Conservation (phyloP, 1,140 invertebrate species). For the Brachionus koreanus region DNA sequence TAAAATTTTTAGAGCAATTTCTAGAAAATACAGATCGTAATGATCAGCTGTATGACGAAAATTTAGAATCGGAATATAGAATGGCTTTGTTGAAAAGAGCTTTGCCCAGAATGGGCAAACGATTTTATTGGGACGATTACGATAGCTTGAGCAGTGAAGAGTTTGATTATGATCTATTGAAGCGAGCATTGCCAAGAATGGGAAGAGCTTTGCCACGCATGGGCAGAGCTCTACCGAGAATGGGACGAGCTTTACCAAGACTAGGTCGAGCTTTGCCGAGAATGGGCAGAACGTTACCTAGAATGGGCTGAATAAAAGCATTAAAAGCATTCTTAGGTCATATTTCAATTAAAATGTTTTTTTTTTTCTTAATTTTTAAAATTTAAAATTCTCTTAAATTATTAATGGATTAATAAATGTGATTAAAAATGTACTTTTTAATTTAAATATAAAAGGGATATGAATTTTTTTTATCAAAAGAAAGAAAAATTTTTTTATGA, state of each 20-base stretch:
- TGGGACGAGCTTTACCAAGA: constrained; percentile 41
- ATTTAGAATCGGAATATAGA: not conserved
- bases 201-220: constrained; percentile 37
- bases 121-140: constrained; percentile 16
- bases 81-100: not conserved
- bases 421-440: not conserved
- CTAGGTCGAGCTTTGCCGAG: constrained; percentile 14
- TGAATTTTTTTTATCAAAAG: not conserved
- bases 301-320: constrained; percentile 25
- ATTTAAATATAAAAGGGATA: not conserved
- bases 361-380: not conserved
- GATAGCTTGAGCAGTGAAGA: not conserved
- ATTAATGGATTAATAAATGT: constrained; percentile 5
- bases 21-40: not conserved
- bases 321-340: not conserved
- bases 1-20: not conserved
- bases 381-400: not conserved
- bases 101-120: constrained; percentile 34
- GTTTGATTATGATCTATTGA: not conserved
- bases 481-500: not conserved
- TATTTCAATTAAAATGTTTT: not conserved
- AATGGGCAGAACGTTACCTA: constrained; percentile 14
- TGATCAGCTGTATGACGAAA: not conserved
- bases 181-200: constrained; percentile 35
- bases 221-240: constrained; percentile 36